phyloP scores from a whole-genome alignment of 2,797 vertebrate species.

The Austrolebias charrua region DNA sequence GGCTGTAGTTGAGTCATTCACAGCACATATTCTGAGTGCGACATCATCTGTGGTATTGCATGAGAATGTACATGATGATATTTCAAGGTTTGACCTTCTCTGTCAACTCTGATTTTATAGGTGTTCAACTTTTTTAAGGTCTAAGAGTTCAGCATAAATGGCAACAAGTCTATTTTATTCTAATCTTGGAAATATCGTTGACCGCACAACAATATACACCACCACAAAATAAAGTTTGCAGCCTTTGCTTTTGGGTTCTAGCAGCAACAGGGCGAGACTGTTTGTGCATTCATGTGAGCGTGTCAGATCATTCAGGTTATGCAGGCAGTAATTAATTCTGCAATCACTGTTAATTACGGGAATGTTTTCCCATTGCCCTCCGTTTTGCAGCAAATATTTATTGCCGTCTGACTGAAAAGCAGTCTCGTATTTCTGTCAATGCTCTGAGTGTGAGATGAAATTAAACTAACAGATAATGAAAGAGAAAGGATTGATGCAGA shows the following conservation, averaged over 20 bases:
- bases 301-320: constrained; percentile 30
- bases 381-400: constrained; percentile 42
- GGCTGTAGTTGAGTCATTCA: too few species aligned
- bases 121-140: constrained; percentile 26
- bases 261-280: neutral
- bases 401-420: constrained; percentile 25
- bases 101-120: constrained; percentile 41
- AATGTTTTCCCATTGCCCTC: constrained; percentile 30
- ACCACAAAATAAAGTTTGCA: neutral
- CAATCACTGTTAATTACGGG: constrained; percentile 51
- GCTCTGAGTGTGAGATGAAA: constrained; percentile 43
- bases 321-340: constrained; percentile 46
- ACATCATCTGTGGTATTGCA: too few species aligned
- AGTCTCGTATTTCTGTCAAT: constrained; percentile 24
- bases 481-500: constrained; percentile 49
- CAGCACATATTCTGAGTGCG: too few species aligned
- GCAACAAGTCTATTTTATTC: constrained; percentile 6
- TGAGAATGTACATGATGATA: too few species aligned
- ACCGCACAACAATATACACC: neutral
- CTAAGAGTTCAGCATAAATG: constrained; percentile 32
- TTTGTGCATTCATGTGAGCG: constrained; percentile 8
- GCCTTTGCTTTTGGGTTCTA: neutral
- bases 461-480: constrained; percentile 59
- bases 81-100: constrained; percentile 12
- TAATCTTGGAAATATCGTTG: neutral